Conservation (phyloP, 2,888 invertebrate genomes). For the Isoperla grammatica region DNA sequence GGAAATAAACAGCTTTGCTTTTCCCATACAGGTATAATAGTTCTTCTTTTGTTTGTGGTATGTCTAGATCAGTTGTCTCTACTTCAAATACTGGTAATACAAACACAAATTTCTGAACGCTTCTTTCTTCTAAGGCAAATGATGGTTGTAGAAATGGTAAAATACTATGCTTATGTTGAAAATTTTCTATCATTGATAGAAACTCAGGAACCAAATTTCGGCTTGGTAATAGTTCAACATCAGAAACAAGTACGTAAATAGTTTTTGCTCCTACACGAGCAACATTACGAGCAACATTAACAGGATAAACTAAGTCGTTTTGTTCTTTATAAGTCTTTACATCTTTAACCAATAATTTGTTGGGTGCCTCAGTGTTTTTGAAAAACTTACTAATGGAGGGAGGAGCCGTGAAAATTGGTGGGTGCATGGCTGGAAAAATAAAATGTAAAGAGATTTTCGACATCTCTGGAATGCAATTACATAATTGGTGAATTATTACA, state of each 20-base stretch:
- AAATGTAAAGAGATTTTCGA: constrained; percentile 62
- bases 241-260: constrained; percentile 60
- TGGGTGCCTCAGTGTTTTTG: constrained; percentile 23
- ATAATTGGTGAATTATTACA: constrained; percentile 56
- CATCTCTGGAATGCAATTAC: constrained; percentile 62
- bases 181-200: constrained; percentile 51
- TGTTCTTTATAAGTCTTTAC: constrained; percentile 33
- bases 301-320: constrained; percentile 55
- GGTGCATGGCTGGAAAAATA: constrained; percentile 54
- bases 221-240: constrained; percentile 67
- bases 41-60: constrained; percentile 59
- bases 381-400: constrained; percentile 2
- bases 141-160: constrained; percentile 17
- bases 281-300: constrained; percentile 66
- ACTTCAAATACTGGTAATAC: constrained; percentile 69
- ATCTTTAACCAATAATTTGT: constrained; percentile 22
- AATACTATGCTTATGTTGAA: constrained; percentile 42
- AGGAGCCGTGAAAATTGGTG: constrained; percentile 42
- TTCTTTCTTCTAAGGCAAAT: constrained; percentile 10
- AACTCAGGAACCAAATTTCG: constrained; percentile 55
- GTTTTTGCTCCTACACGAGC: constrained; percentile 60
- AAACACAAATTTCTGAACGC: constrained; percentile 47
- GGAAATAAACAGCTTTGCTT: constrained; percentile 60
- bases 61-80: constrained; percentile 50
- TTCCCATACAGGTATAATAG: constrained; percentile 47